Evolutionary conservation across 2,797 vertebrate species (phyloP).

Genomic region (Sebastes taczanowskii): DNA sequence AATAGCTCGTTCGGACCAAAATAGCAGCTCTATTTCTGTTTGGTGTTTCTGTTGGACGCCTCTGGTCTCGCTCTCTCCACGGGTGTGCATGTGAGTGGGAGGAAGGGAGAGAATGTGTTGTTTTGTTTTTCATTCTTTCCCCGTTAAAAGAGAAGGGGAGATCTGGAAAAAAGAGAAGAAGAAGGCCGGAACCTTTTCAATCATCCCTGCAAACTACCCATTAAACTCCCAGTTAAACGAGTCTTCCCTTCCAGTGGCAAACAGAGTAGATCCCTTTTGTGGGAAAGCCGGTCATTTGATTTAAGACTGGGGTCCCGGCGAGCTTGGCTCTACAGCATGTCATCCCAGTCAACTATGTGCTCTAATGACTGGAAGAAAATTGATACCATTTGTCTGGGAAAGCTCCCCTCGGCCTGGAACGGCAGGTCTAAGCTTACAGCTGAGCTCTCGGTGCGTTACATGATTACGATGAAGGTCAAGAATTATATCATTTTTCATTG

Average conservation of each 20-base stretch:
- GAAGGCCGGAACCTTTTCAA: constrained; percentile 47
- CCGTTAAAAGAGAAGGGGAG: constrained; percentile 18
- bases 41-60: constrained; percentile 82
- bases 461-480: constrained; percentile 49
- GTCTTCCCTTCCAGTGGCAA: constrained; percentile 25
- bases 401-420: constrained; percentile 26
- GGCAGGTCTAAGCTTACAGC: constrained; percentile 36
- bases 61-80: constrained; percentile 43
- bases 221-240: constrained; percentile 28
- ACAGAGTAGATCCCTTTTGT: constrained; percentile 13
- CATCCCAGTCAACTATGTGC: constrained; percentile 37
- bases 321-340: constrained; percentile 37
- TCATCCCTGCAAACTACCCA: constrained; percentile 45
- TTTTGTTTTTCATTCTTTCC: constrained; percentile 79
- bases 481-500: constrained; percentile 55
- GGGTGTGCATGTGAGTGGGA: constrained; percentile 55
- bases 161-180: not conserved
- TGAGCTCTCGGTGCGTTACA: constrained; percentile 30
- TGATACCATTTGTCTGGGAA: constrained; percentile 59
- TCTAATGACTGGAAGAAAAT: constrained; percentile 56
- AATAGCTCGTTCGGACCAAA: constrained; percentile 75
- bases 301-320: constrained; percentile 16
- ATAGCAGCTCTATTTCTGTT: constrained; percentile 85
- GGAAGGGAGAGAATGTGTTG: constrained; percentile 63
- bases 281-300: constrained; percentile 38